Evolutionary conservation across 1,140 invertebrate genomes (phyloP), one percentile per base, ranked within the genome.

Genomic region (Papilio machaon): DNA sequence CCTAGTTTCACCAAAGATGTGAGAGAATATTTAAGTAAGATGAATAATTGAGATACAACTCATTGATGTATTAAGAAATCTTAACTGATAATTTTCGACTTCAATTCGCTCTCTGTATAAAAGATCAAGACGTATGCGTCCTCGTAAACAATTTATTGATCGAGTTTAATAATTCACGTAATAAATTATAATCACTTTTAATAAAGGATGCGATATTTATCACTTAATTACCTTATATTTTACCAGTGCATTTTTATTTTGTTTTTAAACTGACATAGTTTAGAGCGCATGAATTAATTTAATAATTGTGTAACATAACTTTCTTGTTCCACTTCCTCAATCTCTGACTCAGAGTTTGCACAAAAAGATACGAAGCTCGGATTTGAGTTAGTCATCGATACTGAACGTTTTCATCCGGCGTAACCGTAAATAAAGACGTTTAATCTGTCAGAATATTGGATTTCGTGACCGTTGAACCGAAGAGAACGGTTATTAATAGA

Each of bases 1-100:
- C 85, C 86, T 86, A 83, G 86, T 82, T 84, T 82, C 73, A 80
- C 82, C 81, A 35, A 79, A 49, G 19, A 60, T 76, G 35, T 67
- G 23, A 30, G 23, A 30, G 23, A 30, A 30, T 30, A 30, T 1
- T 30, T 30, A 30, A 30, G 23, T 30, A 30, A 30, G 23, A 30
- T 79, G 60, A 60, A 70, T 79, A 73, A 76, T 81, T 76, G 73
- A 19, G 73, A 47, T 46, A 46, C 73, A 74, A 74, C 15, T 73
- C 70, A 73, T 38, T 47, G 73, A 47, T 54, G 38, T 9, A 80
- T 74, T 76, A 47, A 76, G 74, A 76, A 76, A 76, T 76, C 43
- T 47, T 10, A 15, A 35, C 64, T 70, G 64, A 70, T 76, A 76
- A 52, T 47, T 6, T 30, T 47, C 19, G 19, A 76, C 11, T 64